phyloP scores from a whole-genome alignment of 2,888 invertebrate species.

The Polymixis flavicincta region DNA sequence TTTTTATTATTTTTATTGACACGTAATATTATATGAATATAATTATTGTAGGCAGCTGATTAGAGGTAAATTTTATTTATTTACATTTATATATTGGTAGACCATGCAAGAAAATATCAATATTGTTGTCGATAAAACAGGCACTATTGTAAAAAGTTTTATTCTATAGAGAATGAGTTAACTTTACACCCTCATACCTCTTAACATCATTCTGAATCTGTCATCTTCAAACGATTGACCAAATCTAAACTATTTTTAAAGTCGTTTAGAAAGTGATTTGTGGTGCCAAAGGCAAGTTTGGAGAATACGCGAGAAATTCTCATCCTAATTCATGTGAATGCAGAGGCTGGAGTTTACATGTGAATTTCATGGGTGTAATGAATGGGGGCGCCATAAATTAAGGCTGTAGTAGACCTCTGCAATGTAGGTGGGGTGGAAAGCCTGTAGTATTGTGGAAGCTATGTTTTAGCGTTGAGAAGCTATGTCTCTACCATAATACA shows the following conservation, averaged over 20 bases:
- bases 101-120: no score
- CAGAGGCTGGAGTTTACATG: conserved; percentile 29
- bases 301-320: conserved; percentile 37
- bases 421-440: conserved; percentile 24
- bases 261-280: background rate
- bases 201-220: no score
- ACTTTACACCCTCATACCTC: no score
- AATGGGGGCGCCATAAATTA: conserved; percentile 60
- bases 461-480: background rate
- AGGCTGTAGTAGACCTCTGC: conserved; percentile 43
- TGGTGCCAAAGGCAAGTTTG: no score
- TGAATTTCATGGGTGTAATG: conserved; percentile 53
- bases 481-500: background rate
- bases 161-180: no score
- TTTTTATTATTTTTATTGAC: no score
- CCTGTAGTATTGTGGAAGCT: background rate
- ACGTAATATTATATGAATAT: no score
- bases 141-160: no score
- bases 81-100: no score
- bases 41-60: no score
- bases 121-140: no score
- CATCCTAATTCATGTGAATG: conserved; percentile 40
- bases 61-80: no score
- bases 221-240: background rate
- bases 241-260: background rate